Conservation (phyloP, 2,797 vertebrate species). For the Tokudaia tokunoshimensis region DNA sequence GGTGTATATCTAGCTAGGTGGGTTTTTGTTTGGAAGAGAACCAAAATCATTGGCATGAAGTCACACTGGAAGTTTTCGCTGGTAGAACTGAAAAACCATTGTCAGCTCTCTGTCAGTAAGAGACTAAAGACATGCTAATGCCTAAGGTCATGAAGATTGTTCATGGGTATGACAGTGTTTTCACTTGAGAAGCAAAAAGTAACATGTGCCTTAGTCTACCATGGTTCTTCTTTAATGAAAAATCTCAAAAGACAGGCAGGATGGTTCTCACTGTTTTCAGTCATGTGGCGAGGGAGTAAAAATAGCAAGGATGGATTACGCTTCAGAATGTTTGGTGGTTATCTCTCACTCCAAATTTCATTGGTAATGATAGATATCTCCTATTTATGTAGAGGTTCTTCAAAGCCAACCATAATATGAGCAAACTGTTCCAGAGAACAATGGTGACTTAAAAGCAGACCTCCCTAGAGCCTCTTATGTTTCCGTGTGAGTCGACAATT, state of each 20-base stretch:
- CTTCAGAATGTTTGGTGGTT: conserved; percentile 56
- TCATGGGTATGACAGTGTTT: background rate
- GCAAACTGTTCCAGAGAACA: conserved; percentile 71
- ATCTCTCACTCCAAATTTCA: conserved; percentile 60
- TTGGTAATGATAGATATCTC: conserved; percentile 65
- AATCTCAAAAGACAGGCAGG: conserved; percentile 39
- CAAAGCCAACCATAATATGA: conserved; percentile 74
- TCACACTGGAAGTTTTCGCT: background rate
- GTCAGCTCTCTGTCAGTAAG: background rate
- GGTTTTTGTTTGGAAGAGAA: conserved; percentile 14
- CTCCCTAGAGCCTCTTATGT: conserved; percentile 68
- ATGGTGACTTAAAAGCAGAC: conserved; percentile 76
- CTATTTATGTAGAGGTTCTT: conserved; percentile 73
- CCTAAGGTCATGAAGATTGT: background rate
- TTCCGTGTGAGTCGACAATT: conserved; percentile 67
- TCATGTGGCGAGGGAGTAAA: conserved; percentile 14
- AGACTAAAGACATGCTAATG: background rate
- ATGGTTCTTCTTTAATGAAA: conserved; percentile 15
- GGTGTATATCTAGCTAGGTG: background rate
- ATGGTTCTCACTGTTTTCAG: conserved; percentile 28
- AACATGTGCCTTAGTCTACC: background rate
- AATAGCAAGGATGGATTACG: background rate
- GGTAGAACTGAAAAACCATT: background rate
- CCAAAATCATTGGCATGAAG: background rate
- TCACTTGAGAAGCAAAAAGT: conserved; percentile 1